phyloP scores from a whole-genome alignment of 1,140 invertebrate species.

The Solen grandis region DNA sequence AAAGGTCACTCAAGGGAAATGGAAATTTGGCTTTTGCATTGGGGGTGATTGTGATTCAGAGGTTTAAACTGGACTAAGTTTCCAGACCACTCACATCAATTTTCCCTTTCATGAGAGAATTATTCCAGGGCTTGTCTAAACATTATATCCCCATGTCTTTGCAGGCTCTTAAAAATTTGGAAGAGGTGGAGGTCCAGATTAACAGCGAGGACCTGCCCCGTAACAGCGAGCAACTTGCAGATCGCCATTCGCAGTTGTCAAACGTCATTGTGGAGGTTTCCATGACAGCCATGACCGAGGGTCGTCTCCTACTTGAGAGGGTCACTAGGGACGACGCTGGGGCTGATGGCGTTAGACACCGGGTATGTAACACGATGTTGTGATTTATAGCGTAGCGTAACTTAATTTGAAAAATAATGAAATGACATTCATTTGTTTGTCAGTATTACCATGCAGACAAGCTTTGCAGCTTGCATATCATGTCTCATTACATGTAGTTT shows the following conservation, averaged over 20 bases:
- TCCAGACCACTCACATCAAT: too few relatives aligned
- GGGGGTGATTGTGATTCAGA: too few relatives aligned
- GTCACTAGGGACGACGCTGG: slow-evolving; percentile 86
- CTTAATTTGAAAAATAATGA: neutral
- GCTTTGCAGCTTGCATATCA: too few relatives aligned
- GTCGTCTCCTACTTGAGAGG: slow-evolving; percentile 87
- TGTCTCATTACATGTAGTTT: too few relatives aligned
- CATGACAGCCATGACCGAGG: slow-evolving; percentile 85
- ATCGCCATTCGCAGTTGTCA: slow-evolving; percentile 85
- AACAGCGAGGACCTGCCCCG: slow-evolving; percentile 84
- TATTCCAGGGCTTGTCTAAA: too few relatives aligned
- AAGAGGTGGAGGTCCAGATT: slow-evolving; percentile 89
- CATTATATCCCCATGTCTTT: too few relatives aligned
- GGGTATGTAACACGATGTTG: too few relatives aligned
- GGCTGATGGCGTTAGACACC: slow-evolving; percentile 84
- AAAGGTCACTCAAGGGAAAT: too few relatives aligned
- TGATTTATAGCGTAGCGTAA: too few relatives aligned
- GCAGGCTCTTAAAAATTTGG: slow-evolving; percentile 88
- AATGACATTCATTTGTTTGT: neutral
- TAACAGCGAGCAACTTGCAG: slow-evolving; percentile 85
- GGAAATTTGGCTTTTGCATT: too few relatives aligned
- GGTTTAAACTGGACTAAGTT: too few relatives aligned
- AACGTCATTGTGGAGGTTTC: slow-evolving; percentile 86
- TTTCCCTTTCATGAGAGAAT: too few relatives aligned
- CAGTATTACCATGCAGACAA: neutral